These are phyloP conservation scores for Bombus superbus DNA, from an alignment of 1,140 invertebrate genomes.

Conservation along the genomic window DNA sequence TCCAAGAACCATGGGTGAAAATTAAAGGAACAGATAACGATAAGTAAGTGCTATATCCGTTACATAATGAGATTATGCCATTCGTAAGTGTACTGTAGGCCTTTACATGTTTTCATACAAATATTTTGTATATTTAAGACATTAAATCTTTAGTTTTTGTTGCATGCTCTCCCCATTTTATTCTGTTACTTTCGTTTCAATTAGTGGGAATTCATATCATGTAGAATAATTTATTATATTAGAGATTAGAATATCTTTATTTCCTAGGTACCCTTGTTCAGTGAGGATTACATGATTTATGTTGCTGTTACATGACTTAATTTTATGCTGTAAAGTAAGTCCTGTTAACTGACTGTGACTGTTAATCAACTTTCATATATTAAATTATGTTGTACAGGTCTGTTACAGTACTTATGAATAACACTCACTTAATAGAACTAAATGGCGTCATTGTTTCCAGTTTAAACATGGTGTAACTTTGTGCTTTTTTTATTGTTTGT, in stretches of 20 bases:
- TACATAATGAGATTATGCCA: background rate
- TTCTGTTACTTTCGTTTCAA: background rate
- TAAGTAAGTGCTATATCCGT: constrained; percentile 84
- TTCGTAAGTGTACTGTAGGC: background rate
- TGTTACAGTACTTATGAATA: constrained; percentile 40
- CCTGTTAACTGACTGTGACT: constrained; percentile 28
- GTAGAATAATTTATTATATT: constrained; percentile 28
- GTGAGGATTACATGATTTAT: constrained; percentile 15
- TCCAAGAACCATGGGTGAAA: constrained; percentile 96
- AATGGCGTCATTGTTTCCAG: background rate
- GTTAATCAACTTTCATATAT: constrained; percentile 35
- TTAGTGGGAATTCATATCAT: background rate
- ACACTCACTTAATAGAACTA: constrained; percentile 9
- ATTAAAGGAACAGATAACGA: constrained; percentile 92
- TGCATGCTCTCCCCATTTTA: background rate
- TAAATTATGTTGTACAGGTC: constrained; percentile 42
- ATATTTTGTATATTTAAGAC: background rate
- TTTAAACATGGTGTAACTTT: background rate
- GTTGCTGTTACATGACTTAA: constrained; percentile 43
- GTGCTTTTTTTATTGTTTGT: constrained; percentile 51
- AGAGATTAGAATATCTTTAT: constrained; percentile 51
- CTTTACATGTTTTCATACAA: background rate
- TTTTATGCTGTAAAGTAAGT: constrained; percentile 45
- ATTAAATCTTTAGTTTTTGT: background rate
- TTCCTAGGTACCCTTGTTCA: constrained; percentile 47